A percentile compares a stretch with the other conserved stretches of the same genome.
Evolutionary conservation across 1,140 invertebrate species (phyloP).

Genomic region (Hydropsyche tenuis): DNA sequence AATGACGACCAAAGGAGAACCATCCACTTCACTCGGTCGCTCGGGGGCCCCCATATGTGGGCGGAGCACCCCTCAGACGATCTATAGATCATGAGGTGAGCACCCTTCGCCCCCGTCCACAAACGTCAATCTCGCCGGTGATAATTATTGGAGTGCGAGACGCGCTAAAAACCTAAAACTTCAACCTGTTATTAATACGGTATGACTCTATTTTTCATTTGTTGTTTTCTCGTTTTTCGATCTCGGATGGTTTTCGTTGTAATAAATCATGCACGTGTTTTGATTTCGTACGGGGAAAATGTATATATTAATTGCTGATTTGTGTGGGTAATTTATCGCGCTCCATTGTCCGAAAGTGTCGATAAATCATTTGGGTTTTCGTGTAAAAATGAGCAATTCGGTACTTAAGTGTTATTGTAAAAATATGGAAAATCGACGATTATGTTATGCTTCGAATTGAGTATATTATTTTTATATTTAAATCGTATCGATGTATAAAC

Average conservation of each 20-base stretch:
- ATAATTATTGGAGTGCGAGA: constrained; percentile 20
- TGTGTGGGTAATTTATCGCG: neutral
- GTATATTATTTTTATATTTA: too few species aligned
- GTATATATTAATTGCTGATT: neutral
- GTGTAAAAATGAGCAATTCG: too few species aligned
- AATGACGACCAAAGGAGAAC: neutral
- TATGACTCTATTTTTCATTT: constrained; percentile 19
- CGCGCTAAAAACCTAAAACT: constrained; percentile 4
- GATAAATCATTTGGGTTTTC: neutral
- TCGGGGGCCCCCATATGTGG: too few species aligned
- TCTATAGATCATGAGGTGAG: constrained; percentile 23
- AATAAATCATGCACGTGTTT: neutral
- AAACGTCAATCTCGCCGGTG: constrained; percentile 4
- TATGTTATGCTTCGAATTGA: neutral
- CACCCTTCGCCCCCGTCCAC: neutral
- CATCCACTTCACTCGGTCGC: too few species aligned
- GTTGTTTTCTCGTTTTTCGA: neutral
- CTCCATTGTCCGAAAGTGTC: neutral
- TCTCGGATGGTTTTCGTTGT: neutral
- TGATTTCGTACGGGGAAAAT: constrained; percentile 1
- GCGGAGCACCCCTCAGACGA: neutral
- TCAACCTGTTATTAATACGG: constrained; percentile 11
- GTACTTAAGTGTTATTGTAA: neutral
- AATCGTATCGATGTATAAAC: too few species aligned
- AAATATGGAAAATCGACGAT: neutral